Evolutionary conservation across 64 coral and sea anemone species (phyloP), one percentile per base, ranked within the genome.

Genomic region (Dendrophyllia cribrosa): DNA sequence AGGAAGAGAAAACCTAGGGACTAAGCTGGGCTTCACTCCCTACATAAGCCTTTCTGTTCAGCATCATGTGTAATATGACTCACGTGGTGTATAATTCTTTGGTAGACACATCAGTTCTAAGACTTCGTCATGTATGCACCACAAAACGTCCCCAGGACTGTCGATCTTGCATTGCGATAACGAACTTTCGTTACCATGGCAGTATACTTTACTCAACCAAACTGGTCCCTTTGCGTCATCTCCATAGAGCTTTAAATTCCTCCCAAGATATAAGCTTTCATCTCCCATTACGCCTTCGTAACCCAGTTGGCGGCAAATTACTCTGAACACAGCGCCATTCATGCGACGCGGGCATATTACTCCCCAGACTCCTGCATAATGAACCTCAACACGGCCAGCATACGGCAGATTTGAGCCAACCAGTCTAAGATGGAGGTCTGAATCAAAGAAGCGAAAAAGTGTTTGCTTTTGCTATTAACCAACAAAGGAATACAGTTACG

Each of bases 321-420:
- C 61, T 67, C 51, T 48, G 21, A 65, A 84, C 3, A 84, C 80
- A 64, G 43, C 19, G 45, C 62, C 80, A 84, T 11, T 68, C 61
- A 84, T 50, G 45, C 19, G 17, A 21, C 80, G 62, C 1, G 62
- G 80, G 64, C 80, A 84, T 52, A 84, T 84, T 51, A 84, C 61
- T 8, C 80, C 80, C 80, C 80, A 84, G 62, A 68, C 45, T 49
- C 80, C 80, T 21, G 80, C 80, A 67, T 84, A 84, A 22, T 12
- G 43, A 49, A 84, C 80, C 80, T 84, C 80, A 7, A 84, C 80
- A 52, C 80, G 80, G 43, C 80, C 80, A 48, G 80, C 80, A 20
- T 84, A 84, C 4, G 19, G 62, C 2, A 84, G 43, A 84, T 22
- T 84, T 64, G 80, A 84, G 10, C 80, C 80, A 23, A 51, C 80